Conservation (phyloP, 2,888 invertebrate genomes). For the Patella depressa region DNA sequence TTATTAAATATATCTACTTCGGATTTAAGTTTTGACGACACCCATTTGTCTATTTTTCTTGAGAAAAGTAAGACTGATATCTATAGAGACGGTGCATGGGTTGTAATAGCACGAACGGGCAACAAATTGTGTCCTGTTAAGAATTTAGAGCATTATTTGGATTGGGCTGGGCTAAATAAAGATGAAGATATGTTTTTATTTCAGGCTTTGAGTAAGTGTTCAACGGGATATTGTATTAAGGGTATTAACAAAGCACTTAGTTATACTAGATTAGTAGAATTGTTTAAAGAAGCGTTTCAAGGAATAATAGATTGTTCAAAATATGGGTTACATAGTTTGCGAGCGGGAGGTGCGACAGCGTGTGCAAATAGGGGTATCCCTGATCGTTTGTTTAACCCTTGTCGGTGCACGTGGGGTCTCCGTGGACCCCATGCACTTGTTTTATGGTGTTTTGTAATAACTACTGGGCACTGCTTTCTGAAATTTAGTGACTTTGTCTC, state of each 20-base stretch:
- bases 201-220: constrained; percentile 10
- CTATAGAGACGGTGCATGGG: constrained; percentile 29
- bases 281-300: constrained; percentile 25
- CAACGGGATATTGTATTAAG: constrained; percentile 13
- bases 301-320: constrained; percentile 23
- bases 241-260: constrained; percentile 9
- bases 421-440: too few species aligned
- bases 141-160: neutral
- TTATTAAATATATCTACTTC: constrained; percentile 23
- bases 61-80: constrained; percentile 29
- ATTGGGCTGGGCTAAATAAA: neutral
- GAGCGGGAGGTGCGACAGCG: constrained; percentile 24
- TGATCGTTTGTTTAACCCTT: constrained; percentile 22
- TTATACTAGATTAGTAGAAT: constrained; percentile 23
- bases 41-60: constrained; percentile 25
- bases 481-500: too few species aligned
- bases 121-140: neutral
- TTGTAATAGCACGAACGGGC: constrained; percentile 20
- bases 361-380: constrained; percentile 23
- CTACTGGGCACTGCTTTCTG: too few species aligned
- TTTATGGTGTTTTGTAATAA: too few species aligned
- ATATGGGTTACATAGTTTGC: constrained; percentile 20
- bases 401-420: too few species aligned
- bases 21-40: constrained; percentile 18
- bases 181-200: constrained; percentile 12